Evolutionary conservation across 2,888 invertebrate genomes (phyloP).

Genomic region (Lordiphosa fenestrarum): DNA sequence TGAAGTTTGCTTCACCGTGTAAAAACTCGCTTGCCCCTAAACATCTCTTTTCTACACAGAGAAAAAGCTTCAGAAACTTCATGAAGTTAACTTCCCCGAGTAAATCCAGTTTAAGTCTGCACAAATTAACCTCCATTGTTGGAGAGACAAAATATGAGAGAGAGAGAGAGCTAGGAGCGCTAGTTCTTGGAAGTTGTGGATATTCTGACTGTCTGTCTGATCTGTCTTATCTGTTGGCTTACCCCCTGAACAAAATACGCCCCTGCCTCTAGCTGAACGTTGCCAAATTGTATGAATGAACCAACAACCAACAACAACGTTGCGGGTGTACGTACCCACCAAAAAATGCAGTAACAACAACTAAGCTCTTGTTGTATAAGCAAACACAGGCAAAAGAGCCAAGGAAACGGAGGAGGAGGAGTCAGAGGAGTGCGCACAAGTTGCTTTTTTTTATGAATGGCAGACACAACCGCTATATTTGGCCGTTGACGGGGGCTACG

Average conservation of each 20-base stretch:
- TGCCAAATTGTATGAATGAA: constrained; percentile 43
- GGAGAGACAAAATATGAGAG: too few relatives aligned
- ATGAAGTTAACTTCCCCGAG: too few relatives aligned
- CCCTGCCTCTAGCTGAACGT: constrained; percentile 12
- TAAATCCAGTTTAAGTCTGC: too few relatives aligned
- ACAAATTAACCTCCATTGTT: too few relatives aligned
- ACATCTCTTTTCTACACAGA: too few relatives aligned
- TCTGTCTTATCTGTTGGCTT: too few relatives aligned
- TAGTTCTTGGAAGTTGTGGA: too few relatives aligned
- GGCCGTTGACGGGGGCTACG: constrained; percentile 51
- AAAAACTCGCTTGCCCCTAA: too few relatives aligned
- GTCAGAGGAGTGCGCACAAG: constrained; percentile 8
- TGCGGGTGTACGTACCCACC: constrained; percentile 29
- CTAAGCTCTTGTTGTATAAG: constrained; percentile 35
- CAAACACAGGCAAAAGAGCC: constrained; percentile 12
- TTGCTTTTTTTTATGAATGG: constrained; percentile 55
- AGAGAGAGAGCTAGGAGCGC: too few relatives aligned
- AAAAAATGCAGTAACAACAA: constrained; percentile 16
- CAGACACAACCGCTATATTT: constrained; percentile 56
- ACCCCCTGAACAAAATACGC: not conserved
- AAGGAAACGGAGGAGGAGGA: not conserved
- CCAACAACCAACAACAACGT: constrained; percentile 14
- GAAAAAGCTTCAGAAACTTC: too few relatives aligned
- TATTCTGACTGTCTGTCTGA: too few relatives aligned
- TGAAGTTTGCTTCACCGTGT: too few relatives aligned